These are phyloP conservation scores for Phocoena phocoena DNA, from an alignment of 2,113 vertebrate species.

Conservation along the genomic window DNA sequence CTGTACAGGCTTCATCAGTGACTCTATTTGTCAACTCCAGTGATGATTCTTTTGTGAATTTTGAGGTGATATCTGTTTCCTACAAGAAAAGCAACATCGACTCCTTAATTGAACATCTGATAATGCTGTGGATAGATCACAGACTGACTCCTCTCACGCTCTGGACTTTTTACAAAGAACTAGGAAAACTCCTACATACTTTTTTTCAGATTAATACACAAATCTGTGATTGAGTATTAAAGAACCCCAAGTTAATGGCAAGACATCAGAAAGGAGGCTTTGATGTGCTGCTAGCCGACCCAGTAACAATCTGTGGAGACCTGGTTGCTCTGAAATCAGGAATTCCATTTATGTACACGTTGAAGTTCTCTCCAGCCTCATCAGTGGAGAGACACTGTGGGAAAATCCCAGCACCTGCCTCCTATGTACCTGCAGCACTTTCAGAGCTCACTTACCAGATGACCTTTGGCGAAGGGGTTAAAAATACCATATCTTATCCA, in stretches of 20 bases:
- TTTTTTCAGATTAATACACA: constrained; percentile 71
- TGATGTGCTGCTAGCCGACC: constrained; percentile 83
- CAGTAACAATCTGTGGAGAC: constrained; percentile 82
- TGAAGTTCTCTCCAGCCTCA: constrained; percentile 84
- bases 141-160: constrained; percentile 79
- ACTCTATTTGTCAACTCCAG: constrained; percentile 79
- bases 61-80: constrained; percentile 80
- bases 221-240: constrained; percentile 79
- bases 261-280: constrained; percentile 77
- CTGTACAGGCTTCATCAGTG: constrained; percentile 76
- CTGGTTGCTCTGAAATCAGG: constrained; percentile 83
- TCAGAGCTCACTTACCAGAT: constrained; percentile 85
- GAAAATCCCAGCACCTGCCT: constrained; percentile 82
- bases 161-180: constrained; percentile 81
- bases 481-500: constrained; percentile 82
- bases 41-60: constrained; percentile 38
- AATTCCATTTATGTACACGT: constrained; percentile 82
- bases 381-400: constrained; percentile 86
- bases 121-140: constrained; percentile 83
- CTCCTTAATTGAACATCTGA: constrained; percentile 52
- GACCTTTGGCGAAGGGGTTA: constrained; percentile 83
- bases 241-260: constrained; percentile 78
- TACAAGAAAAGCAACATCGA: constrained; percentile 58
- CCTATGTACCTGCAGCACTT: constrained; percentile 80
- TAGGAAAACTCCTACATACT: constrained; percentile 67